Evolutionary conservation across 2,797 vertebrate genomes (phyloP), one percentile per base, ranked within the genome.

Genomic region (Hipposideros larvatus): DNA sequence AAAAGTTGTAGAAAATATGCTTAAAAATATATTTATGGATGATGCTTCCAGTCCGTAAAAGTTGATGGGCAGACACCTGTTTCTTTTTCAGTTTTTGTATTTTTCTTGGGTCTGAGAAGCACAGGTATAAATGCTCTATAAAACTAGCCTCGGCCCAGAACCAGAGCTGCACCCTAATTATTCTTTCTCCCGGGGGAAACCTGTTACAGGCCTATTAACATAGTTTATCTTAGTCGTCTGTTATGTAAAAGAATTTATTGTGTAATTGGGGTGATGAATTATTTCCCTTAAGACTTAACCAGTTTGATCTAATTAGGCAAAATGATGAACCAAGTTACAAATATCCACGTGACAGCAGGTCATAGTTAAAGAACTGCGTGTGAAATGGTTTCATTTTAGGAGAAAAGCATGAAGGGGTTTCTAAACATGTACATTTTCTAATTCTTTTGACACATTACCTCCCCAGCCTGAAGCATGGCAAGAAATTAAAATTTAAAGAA

Each of bases 241-340:
- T 97, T 98, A 98, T 11, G 2, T 96, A 97, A 91, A 94, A 96
- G 93, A 92, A 68, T 85, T 96, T 96, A 0, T 0, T 19, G 74
- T 94, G 22, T 95, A 96, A 97, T 96, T 98, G 87, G 37, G 84
- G 95, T 97, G 91, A 85, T 97, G 57, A 75, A 97, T 97, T 91
- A 90, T 98, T 98, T 95, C 97, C 80, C 92, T 96, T 63, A 51
- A 96, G 97, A 94, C 91, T 0, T 41, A 94, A 97, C 77, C 59
- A 75, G 0, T 1, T 97, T 94, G 97, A 95, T 93, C 61, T 90
- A 95, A 95, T 97, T 97, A 94, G 83, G 88, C 37, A 97, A 77
- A 87, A 61, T 91, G 65, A 87, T 96, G 66, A 96, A 59, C 83
- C 96, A 91, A 11, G 89, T 95, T 95, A 80, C 82, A 97, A 88